Evolutionary conservation across 1,140 invertebrate genomes (phyloP).

Genomic region (Microplitis mediator): DNA sequence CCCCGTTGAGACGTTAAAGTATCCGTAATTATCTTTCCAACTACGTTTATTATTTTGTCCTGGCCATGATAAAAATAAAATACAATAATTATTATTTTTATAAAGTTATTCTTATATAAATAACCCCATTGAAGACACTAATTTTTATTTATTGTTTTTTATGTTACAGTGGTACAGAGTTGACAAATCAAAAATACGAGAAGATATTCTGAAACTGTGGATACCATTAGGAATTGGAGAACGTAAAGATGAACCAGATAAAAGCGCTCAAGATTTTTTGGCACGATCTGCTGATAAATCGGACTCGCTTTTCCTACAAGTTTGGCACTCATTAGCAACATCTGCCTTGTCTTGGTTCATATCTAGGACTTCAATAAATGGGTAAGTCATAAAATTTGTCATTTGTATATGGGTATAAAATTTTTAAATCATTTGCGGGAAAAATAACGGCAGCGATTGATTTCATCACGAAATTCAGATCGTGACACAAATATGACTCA

Average conservation of each 20-base stretch:
- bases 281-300: conserved; percentile 68
- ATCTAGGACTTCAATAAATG: conserved; percentile 76
- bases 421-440: no score
- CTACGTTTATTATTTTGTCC: conserved; percentile 37
- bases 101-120: no score
- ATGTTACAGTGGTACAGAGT: conserved; percentile 65
- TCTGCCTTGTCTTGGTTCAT: conserved; percentile 72
- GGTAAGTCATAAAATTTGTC: conserved; percentile 61
- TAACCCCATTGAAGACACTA: no score
- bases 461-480: no score
- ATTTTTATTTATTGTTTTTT: conserved; percentile 6
- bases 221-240: conserved; percentile 57
- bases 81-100: conserved; percentile 28
- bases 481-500: no score
- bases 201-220: conserved; percentile 61
- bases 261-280: conserved; percentile 70
- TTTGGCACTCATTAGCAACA: conserved; percentile 70
- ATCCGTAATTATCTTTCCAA: conserved; percentile 59
- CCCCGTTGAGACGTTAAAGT: conserved; percentile 60
- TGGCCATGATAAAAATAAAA: conserved; percentile 51
- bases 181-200: conserved; percentile 53
- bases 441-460: no score
- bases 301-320: conserved; percentile 69
- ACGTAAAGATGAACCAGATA: conserved; percentile 60
- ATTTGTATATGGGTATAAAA: no score